Evolutionary conservation across 2,888 invertebrate genomes (phyloP).

Genomic region (Platyscelio sp.): DNA sequence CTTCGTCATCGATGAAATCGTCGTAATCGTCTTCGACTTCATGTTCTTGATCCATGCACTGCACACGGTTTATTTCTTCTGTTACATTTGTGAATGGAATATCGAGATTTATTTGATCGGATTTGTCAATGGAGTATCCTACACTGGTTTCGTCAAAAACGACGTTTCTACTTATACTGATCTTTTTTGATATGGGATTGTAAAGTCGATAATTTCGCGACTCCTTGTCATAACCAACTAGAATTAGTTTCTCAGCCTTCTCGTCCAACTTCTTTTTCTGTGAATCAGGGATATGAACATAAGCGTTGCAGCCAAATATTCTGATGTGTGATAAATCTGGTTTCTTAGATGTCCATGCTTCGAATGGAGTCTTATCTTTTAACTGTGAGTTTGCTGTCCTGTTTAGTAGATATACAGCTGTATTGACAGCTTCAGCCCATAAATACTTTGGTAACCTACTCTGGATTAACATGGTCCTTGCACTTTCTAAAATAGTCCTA

Average conservation of each 20-base stretch:
- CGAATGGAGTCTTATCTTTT: slow-evolving; percentile 51
- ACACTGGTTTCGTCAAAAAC: slow-evolving; percentile 17
- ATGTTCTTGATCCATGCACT: no score
- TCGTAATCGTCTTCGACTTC: background rate
- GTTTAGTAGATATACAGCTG: slow-evolving; percentile 3
- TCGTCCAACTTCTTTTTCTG: slow-evolving; percentile 58
- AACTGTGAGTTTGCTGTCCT: background rate
- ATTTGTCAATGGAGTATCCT: no score
- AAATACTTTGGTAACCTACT: slow-evolving; percentile 38
- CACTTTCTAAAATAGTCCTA: slow-evolving; percentile 63
- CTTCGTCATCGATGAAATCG: background rate
- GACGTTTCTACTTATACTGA: slow-evolving; percentile 40
- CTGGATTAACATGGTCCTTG: slow-evolving; percentile 62
- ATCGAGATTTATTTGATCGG: no score
- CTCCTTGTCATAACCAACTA: slow-evolving; percentile 56
- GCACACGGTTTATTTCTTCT: no score
- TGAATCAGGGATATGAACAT: slow-evolving; percentile 33
- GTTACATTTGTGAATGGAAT: no score
- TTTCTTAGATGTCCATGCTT: slow-evolving; percentile 61
- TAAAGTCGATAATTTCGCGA: slow-evolving; percentile 58
- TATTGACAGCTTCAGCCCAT: slow-evolving; percentile 74
- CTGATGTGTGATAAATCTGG: slow-evolving; percentile 56
- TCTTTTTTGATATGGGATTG: slow-evolving; percentile 17
- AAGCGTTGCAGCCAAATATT: slow-evolving; percentile 32
- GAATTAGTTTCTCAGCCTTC: slow-evolving; percentile 53